Percentiles rank a stretch among this genome's conserved stretches.
These are phyloP conservation scores for Podilymbus podiceps DNA, from an alignment of 2,113 vertebrate genomes.

Conservation along the genomic window DNA sequence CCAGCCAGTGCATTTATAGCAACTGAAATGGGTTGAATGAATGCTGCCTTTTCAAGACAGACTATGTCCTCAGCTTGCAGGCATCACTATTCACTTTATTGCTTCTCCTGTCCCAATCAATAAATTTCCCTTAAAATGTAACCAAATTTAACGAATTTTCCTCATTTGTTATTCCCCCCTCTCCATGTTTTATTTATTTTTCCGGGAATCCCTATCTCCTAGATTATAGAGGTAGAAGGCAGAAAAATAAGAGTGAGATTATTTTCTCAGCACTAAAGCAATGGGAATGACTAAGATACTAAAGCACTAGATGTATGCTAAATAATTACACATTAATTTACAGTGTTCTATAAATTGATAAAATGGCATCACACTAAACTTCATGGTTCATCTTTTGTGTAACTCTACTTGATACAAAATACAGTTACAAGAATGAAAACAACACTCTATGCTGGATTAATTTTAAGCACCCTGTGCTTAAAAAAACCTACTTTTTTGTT, in stretches of 20 bases:
- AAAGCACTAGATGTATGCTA: background rate
- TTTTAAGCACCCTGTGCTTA: background rate
- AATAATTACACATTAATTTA: background rate
- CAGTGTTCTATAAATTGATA: background rate
- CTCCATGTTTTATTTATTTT: background rate
- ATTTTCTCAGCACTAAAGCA: background rate
- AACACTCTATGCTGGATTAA: background rate
- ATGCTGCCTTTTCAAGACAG: background rate
- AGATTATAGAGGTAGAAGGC: background rate
- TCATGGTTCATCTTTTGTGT: background rate
- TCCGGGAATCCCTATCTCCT: background rate
- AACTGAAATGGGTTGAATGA: background rate
- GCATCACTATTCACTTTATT: background rate
- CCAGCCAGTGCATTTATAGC: too few species aligned
- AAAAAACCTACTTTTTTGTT: too few species aligned
- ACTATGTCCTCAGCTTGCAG: background rate
- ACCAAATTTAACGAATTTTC: background rate
- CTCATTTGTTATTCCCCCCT: background rate
- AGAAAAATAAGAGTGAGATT: background rate
- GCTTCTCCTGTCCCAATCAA: background rate
- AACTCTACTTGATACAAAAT: background rate
- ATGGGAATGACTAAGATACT: background rate
- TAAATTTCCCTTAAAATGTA: background rate
- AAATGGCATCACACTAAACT: background rate
- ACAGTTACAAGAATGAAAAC: background rate